These are phyloP conservation scores for Julus scandinavius DNA, from an alignment of 2,888 invertebrate species.

Conservation along the genomic window DNA sequence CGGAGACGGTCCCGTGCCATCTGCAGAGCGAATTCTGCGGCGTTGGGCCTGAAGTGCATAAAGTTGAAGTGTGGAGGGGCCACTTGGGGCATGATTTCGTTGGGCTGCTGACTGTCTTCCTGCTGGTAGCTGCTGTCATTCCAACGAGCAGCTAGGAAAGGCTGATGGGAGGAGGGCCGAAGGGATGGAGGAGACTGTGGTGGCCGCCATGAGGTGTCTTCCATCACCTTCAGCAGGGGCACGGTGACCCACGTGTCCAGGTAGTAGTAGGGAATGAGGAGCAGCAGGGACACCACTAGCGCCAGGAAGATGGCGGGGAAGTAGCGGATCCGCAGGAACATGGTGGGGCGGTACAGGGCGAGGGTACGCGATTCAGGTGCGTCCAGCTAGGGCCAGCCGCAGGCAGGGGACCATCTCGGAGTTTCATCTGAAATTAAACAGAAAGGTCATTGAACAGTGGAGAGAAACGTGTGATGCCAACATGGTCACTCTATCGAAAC, in stretches of 20 bases:
- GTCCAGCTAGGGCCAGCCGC: conserved; percentile 6
- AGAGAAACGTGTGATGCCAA: no score
- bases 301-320: conserved; percentile 39
- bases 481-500: no score
- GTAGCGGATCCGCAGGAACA: conserved; percentile 47
- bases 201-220: neutral
- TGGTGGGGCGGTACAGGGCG: neutral
- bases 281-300: conserved; percentile 37
- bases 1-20: conserved; percentile 48
- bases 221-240: neutral
- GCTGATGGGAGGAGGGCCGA: neutral
- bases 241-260: conserved; percentile 37
- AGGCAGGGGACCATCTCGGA: conserved; percentile 25
- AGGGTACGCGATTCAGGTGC: neutral
- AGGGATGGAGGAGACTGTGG: neutral
- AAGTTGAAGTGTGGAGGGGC: conserved; percentile 32
- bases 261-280: conserved; percentile 48
- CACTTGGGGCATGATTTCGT: neutral
- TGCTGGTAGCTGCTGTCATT: neutral
- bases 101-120: conserved; percentile 45
- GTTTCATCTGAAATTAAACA: neutral
- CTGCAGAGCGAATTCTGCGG: conserved; percentile 46
- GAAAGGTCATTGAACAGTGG: neutral
- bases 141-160: neutral
- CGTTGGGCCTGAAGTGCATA: conserved; percentile 32